These are phyloP conservation scores for Lerista edwardsae DNA, from an alignment of 2,797 vertebrate genomes.

Conservation along the genomic window DNA sequence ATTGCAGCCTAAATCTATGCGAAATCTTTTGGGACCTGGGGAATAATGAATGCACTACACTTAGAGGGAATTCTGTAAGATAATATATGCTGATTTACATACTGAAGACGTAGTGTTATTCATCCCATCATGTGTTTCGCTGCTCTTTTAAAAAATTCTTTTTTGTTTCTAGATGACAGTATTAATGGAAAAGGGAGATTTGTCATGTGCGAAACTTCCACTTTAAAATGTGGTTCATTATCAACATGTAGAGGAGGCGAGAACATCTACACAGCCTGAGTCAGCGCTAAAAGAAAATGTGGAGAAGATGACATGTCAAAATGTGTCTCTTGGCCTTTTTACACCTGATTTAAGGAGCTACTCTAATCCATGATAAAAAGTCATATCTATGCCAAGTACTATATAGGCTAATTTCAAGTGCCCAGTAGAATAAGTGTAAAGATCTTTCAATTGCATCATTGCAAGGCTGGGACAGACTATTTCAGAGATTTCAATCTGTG, in stretches of 20 bases:
- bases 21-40: slow-evolving; percentile 8
- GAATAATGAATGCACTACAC: slow-evolving; percentile 25
- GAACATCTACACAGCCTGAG: not conserved
- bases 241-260: not conserved
- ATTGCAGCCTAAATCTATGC: not conserved
- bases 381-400: not conserved
- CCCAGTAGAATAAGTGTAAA: not conserved
- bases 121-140: not conserved
- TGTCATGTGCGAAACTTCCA: not conserved
- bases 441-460: not conserved
- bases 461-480: not conserved
- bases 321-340: not conserved
- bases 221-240: not conserved
- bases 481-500: slow-evolving; percentile 1
- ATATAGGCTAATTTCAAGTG: not conserved
- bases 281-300: slow-evolving; percentile 8
- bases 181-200: accelerated
- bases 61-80: slow-evolving; percentile 12
- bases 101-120: slow-evolving; percentile 15
- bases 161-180: not conserved
- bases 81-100: slow-evolving; percentile 31
- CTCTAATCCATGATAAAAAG: slow-evolving; percentile 1
- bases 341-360: not conserved
- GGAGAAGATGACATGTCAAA: not conserved
- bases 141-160: not conserved